Base-by-base conservation (phyloP, 2,797 vertebrate genomes). In the Phrynocephalus vlangalii region DNA sequence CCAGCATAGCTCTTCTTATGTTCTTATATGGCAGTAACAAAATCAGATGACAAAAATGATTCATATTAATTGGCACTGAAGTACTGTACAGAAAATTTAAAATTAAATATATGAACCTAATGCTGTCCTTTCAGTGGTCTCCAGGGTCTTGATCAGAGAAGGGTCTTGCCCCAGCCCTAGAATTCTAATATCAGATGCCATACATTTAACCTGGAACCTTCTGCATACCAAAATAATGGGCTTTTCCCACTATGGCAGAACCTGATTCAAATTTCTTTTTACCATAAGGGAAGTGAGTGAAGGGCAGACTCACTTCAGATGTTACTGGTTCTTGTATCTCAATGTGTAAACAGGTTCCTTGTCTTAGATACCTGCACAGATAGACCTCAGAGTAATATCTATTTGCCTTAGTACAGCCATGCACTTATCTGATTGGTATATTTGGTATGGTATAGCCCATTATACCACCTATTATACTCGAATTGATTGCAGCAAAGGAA, bases 361-460 rank as follows among this genome's bases (percentile, higher is more conserved):
- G 33, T 76, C 30, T 76, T 72, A 38, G 60, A 84, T 56, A 77
- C 26, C 73, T 50, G 18, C 60, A 48, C 33, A 11, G 38, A 63
- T 72, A 75, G 18, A 26, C 13, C 18, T 33, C 13, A 73, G 73
- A 73, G 48, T 20, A 85, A 8, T 0, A 67, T 24, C 38, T 30
- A 67, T 63, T 26, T 81, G 52, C 28, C 38, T 73, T 81, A 66
- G 13, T 73, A 52, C 6, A 73, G 20, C 44, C 30, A 72, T 79
- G 28, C 60, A 44, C 11, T 50, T 67, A 77, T 78, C 63, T n/a
- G 3, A 44, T 73, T 73, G 73, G 28, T 73, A 7, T 9, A 75
- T 76, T 82, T 75, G 67, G 71, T 68, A 87, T 52, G n/a, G 15
- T 76, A 24, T n/a, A 87, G 15, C 13, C 44, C 50, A 60, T 87